These are phyloP conservation scores for Drosophila truncata DNA, from an alignment of 1,140 invertebrate genomes.

Conservation along the genomic window DNA sequence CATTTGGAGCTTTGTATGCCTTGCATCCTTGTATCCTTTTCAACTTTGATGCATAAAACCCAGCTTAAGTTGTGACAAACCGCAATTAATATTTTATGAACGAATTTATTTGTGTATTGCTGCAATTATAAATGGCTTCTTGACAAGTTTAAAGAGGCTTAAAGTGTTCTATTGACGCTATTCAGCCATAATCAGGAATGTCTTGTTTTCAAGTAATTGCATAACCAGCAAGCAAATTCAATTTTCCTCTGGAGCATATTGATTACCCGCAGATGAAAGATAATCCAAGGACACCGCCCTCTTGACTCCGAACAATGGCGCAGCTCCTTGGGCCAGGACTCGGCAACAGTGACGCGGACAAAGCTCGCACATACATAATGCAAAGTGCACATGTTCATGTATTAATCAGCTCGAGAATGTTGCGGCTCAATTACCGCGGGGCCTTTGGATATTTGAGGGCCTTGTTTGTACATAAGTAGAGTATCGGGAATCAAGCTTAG, in stretches of 20 bases:
- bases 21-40: not conserved
- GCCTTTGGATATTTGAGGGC: slow-evolving; percentile 51
- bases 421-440: slow-evolving; percentile 63
- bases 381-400: slow-evolving; percentile 38
- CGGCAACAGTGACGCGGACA: slow-evolving; percentile 37
- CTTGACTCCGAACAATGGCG: slow-evolving; percentile 26
- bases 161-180: not conserved
- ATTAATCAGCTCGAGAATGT: slow-evolving; percentile 71
- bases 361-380: slow-evolving; percentile 29
- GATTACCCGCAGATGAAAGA: slow-evolving; percentile 39
- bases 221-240: slow-evolving; percentile 6
- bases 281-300: slow-evolving; percentile 37
- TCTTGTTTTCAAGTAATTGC: slow-evolving; percentile 20
- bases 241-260: slow-evolving; percentile 32
- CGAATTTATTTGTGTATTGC: not conserved
- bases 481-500: slow-evolving; percentile 1
- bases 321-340: slow-evolving; percentile 1
- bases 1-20: not conserved
- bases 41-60: not conserved
- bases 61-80: not conserved
- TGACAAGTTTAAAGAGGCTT: not conserved
- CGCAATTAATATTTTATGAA: not conserved
- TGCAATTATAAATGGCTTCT: slow-evolving; percentile 6
- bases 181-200: slow-evolving; percentile 1
- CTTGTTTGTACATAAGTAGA: not conserved